Evolutionary conservation across 2,113 vertebrate species (phyloP).

Genomic region (Zapornia atra): DNA sequence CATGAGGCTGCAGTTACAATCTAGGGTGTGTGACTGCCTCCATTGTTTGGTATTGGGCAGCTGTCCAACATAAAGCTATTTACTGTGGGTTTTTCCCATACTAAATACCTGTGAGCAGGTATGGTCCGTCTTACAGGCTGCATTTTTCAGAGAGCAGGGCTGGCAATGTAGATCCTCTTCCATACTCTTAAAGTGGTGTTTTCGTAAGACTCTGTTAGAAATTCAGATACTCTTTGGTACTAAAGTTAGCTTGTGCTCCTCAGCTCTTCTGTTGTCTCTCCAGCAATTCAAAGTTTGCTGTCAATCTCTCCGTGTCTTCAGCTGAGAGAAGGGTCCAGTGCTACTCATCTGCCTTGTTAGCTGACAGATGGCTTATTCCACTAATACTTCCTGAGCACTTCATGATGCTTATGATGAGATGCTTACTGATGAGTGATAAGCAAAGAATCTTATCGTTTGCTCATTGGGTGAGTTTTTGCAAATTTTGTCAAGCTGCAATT

Average conservation of each 20-base stretch:
- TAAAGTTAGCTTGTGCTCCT: background rate
- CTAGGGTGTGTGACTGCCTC: background rate
- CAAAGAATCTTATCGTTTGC: background rate
- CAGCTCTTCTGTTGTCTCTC: background rate
- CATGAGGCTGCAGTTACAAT: background rate
- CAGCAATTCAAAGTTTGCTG: background rate
- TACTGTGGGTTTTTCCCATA: background rate
- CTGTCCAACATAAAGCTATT: background rate
- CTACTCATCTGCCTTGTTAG: background rate
- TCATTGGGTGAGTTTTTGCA: background rate
- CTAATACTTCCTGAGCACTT: background rate
- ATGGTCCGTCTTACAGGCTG: background rate
- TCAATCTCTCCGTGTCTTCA: background rate
- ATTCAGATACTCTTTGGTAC: background rate
- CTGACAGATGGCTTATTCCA: background rate
- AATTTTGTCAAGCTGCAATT: background rate
- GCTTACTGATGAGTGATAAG: background rate
- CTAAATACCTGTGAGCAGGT: background rate
- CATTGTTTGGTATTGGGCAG: background rate
- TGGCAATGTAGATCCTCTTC: fast-evolving
- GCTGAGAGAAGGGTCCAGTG: background rate
- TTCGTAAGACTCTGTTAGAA: background rate
- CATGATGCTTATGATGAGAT: background rate
- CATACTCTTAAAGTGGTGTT: background rate
- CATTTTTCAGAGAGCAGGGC: background rate